Evolutionary conservation across 2,113 vertebrate genomes (phyloP).

Genomic region (Aldabrachelys gigantea): DNA sequence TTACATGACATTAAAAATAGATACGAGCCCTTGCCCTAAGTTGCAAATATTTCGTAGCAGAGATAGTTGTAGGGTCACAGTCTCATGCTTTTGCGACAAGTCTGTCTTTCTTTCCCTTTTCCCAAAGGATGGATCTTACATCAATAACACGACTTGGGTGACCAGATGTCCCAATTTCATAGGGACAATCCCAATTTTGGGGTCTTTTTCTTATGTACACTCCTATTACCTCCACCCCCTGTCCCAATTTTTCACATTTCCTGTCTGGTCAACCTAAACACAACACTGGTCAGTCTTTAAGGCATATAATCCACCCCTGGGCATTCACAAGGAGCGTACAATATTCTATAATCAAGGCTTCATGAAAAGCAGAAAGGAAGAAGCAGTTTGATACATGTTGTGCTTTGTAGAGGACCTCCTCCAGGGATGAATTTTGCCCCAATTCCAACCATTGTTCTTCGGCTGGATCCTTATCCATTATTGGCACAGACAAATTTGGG

Average conservation of each 20-base stretch:
- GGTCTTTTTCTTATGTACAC: too few relatives aligned
- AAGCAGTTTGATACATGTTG: fast-evolving
- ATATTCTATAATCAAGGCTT: fast-evolving
- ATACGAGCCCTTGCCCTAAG: fast-evolving
- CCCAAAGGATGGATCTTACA: not conserved
- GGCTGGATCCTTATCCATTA: fast-evolving
- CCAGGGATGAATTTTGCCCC: not conserved
- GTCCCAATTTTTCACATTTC: too few relatives aligned
- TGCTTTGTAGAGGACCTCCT: not conserved
- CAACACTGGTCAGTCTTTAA: not conserved
- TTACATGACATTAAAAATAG: not conserved
- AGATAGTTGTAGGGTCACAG: not conserved
- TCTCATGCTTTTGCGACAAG: not conserved
- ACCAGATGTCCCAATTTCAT: too few relatives aligned
- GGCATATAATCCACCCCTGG: not conserved
- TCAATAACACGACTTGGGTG: too few relatives aligned
- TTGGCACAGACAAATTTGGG: not conserved
- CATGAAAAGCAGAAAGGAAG: not conserved
- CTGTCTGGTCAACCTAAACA: too few relatives aligned
- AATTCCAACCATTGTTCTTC: not conserved
- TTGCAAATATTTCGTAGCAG: not conserved
- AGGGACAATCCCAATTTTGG: too few relatives aligned
- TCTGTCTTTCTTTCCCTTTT: fast-evolving
- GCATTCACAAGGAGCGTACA: not conserved
- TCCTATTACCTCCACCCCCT: too few relatives aligned